Conservation (phyloP, 2,888 invertebrate species). For the Panopea generosa region DNA sequence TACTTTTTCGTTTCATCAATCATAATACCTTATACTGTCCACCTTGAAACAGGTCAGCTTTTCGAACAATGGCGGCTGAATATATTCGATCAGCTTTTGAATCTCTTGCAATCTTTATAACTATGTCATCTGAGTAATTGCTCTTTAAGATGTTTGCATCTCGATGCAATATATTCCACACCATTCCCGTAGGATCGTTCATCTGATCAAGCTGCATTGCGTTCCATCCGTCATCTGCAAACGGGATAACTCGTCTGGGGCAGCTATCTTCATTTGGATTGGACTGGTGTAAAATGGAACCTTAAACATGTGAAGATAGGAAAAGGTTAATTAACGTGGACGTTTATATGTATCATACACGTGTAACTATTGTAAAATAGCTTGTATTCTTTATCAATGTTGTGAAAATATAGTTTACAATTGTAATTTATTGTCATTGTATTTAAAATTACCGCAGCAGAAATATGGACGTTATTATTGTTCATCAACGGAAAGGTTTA, state of each 20-base stretch:
- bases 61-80: constrained; percentile 53
- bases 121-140: constrained; percentile 44
- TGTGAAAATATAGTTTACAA: too few species aligned
- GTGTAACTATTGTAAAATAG: too few species aligned
- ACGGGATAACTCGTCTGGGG: constrained; percentile 25
- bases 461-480: too few species aligned
- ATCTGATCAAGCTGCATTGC: constrained; percentile 42
- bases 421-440: too few species aligned
- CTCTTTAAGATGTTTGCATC: constrained; percentile 44
- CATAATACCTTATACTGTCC: constrained; percentile 64
- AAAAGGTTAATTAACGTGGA: too few species aligned
- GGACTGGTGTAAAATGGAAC: constrained; percentile 37
- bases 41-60: constrained; percentile 59
- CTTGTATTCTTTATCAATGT: too few species aligned
- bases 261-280: constrained; percentile 28
- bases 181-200: constrained; percentile 53
- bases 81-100: constrained; percentile 45
- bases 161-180: constrained; percentile 59
- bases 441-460: too few species aligned
- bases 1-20: too few species aligned
- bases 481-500: too few species aligned
- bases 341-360: too few species aligned
- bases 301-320: constrained; percentile 9
- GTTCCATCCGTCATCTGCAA: constrained; percentile 45
- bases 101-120: constrained; percentile 56